phyloP scores from a whole-genome alignment of 2,797 vertebrate genomes.

The Lagocephalus sceleratus region DNA sequence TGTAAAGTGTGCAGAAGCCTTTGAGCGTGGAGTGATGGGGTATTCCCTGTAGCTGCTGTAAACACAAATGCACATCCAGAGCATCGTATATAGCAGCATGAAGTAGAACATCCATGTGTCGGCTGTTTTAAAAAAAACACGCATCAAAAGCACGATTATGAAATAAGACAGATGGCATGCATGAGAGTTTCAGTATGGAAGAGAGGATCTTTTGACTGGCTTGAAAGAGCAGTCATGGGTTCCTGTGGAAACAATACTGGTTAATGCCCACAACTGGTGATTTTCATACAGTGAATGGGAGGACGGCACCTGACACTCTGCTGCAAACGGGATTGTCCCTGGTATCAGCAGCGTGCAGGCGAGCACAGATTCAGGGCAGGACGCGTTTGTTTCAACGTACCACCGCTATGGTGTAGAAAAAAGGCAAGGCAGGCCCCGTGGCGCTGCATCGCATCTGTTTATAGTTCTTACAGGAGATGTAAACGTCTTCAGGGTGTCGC shows the following conservation, averaged over 20 bases:
- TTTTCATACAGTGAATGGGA: constrained; percentile 9
- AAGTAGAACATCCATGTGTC: not conserved
- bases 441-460: not conserved
- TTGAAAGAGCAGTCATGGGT: constrained; percentile 28
- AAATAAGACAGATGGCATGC: constrained; percentile 5
- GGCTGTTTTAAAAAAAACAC: constrained; percentile 1
- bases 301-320: constrained; percentile 10
- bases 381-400: constrained; percentile 20
- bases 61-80: constrained; percentile 16
- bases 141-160: constrained; percentile 1
- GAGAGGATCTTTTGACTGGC: constrained; percentile 19
- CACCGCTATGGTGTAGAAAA: not conserved
- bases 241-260: constrained; percentile 28
- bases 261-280: constrained; percentile 17
- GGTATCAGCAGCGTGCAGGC: constrained; percentile 24
- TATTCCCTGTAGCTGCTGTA: constrained; percentile 11
- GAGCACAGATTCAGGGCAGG: constrained; percentile 20
- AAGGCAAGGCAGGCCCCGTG: not conserved
- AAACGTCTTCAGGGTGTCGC: no score
- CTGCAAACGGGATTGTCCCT: constrained; percentile 21
- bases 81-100: not conserved
- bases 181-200: constrained; percentile 27
- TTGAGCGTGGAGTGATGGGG: constrained; percentile 34
- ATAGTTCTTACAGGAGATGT: no score
- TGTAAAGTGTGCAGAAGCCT: constrained; percentile 38